Percentiles rank a stretch among this genome's conserved stretches.
phyloP scores from a whole-genome alignment of 1,140 invertebrate species.

The Lordiphosa mommai region DNA sequence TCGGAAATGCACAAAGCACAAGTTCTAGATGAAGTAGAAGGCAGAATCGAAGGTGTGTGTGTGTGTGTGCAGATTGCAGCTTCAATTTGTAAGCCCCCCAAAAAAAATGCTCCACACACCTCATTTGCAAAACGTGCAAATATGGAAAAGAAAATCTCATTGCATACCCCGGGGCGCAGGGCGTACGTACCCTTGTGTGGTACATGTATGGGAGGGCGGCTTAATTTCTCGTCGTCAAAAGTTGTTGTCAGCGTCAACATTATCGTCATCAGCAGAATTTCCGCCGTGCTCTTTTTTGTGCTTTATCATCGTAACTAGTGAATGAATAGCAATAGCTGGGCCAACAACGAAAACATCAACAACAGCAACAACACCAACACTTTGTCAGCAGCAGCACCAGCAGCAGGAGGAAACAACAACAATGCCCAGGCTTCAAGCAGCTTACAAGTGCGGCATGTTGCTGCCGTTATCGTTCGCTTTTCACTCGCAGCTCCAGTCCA shows the following conservation, averaged over 20 bases:
- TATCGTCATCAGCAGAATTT: slow-evolving; percentile 77
- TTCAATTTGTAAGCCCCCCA: slow-evolving; percentile 25
- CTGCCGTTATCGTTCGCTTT: slow-evolving; percentile 74
- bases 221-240: slow-evolving; percentile 49
- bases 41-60: slow-evolving; percentile 18
- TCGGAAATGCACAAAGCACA: slow-evolving; percentile 56
- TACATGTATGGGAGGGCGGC: slow-evolving; percentile 26
- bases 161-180: slow-evolving; percentile 39
- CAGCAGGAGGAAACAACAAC: slow-evolving; percentile 34
- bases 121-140: slow-evolving; percentile 54
- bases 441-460: slow-evolving; percentile 75
- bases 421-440: slow-evolving; percentile 66
- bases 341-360: slow-evolving; percentile 57
- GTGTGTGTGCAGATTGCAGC: slow-evolving; percentile 12
- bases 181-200: not conserved
- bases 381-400: slow-evolving; percentile 47
- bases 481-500: slow-evolving; percentile 46
- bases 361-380: slow-evolving; percentile 33
- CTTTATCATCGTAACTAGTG: slow-evolving; percentile 75
- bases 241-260: slow-evolving; percentile 58
- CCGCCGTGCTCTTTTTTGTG: slow-evolving; percentile 70
- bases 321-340: slow-evolving; percentile 65
- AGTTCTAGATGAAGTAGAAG: slow-evolving; percentile 22
- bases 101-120: slow-evolving; percentile 46
- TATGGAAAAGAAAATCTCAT: slow-evolving; percentile 61